Percentiles rank a stretch among this genome's conserved stretches.
These are phyloP conservation scores for Sebastes kiyomatsui DNA, from an alignment of 2,797 vertebrate genomes.

Conservation along the genomic window DNA sequence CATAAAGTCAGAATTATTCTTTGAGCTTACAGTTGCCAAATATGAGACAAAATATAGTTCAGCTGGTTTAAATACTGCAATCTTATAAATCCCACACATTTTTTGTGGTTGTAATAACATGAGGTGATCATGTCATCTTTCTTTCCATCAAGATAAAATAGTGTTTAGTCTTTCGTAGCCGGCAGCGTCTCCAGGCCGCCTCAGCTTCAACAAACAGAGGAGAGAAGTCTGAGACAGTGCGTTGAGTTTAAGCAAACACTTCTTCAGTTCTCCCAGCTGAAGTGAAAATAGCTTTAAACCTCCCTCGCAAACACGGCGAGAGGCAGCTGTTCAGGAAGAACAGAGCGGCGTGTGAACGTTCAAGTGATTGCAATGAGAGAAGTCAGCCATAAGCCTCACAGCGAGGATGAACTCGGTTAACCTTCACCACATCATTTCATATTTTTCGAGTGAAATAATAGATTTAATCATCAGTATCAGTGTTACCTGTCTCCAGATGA, in stretches of 20 bases:
- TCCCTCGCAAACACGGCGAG: background rate
- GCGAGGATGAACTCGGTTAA: background rate
- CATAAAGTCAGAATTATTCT: background rate
- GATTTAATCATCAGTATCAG: slow-evolving; percentile 2
- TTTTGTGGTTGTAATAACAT: background rate
- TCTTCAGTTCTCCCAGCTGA: background rate
- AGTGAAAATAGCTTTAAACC: slow-evolving; percentile 9
- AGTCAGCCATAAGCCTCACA: background rate
- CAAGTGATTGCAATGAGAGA: background rate
- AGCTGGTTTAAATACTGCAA: background rate
- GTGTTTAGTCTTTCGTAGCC: background rate
- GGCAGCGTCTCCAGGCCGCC: background rate
- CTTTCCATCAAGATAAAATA: background rate
- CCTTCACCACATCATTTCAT: background rate
- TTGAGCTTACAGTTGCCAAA: background rate
- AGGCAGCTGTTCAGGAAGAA: background rate
- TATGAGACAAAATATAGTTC: background rate
- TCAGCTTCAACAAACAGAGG: slow-evolving; percentile 2
- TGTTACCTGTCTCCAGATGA: background rate
- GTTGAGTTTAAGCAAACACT: slow-evolving; percentile 25
- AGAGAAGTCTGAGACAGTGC: background rate
- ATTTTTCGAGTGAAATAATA: background rate
- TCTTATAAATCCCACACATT: background rate
- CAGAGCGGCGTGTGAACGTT: background rate
- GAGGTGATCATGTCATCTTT: background rate